Percentiles rank a stretch among this genome's conserved stretches.
Conservation (phyloP, 2,797 vertebrate genomes). For the Clarias pachynema region DNA sequence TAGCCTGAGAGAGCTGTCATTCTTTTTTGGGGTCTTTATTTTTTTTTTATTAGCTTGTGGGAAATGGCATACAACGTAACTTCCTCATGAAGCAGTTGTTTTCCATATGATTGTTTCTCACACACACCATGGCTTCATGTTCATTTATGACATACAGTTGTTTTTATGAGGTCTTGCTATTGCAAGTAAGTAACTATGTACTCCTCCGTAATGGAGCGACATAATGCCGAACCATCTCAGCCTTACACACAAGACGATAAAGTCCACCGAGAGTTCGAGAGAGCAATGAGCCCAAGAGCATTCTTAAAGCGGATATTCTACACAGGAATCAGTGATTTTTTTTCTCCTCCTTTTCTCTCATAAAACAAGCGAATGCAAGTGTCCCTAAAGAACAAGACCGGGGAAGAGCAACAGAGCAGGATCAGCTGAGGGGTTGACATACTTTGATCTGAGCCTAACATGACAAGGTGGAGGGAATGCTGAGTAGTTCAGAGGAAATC, state of each 20-base stretch:
- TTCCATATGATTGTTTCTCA: slow-evolving; percentile 42
- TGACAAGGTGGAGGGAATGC: slow-evolving; percentile 23
- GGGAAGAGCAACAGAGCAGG: slow-evolving; percentile 25
- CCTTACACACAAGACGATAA: slow-evolving; percentile 32
- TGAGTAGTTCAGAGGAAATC: slow-evolving; percentile 52
- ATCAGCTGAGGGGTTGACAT: slow-evolving; percentile 25
- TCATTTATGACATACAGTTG: slow-evolving; percentile 35
- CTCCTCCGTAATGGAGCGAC: slow-evolving; percentile 10
- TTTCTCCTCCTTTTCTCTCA: neutral
- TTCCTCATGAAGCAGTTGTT: slow-evolving; percentile 44
- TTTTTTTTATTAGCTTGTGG: slow-evolving; percentile 41
- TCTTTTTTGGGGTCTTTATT: neutral
- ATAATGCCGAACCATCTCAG: slow-evolving; percentile 3
- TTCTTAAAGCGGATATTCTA: neutral
- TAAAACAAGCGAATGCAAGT: slow-evolving; percentile 13
- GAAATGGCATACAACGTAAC: slow-evolving; percentile 37
- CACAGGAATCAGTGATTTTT: slow-evolving; percentile 3
- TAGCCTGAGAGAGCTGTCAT: slow-evolving; percentile 31
- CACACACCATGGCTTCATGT: slow-evolving; percentile 18
- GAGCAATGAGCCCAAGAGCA: slow-evolving; percentile 3
- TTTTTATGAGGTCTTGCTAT: slow-evolving; percentile 38
- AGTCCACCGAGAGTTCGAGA: slow-evolving; percentile 25
- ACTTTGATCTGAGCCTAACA: slow-evolving; percentile 47
- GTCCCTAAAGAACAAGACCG: slow-evolving; percentile 13
- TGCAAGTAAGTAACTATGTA: slow-evolving; percentile 31